Evolutionary conservation across 2,113 vertebrate genomes (phyloP), one percentile per base, ranked within the genome.

Genomic region (Elephantulus edwardii): DNA sequence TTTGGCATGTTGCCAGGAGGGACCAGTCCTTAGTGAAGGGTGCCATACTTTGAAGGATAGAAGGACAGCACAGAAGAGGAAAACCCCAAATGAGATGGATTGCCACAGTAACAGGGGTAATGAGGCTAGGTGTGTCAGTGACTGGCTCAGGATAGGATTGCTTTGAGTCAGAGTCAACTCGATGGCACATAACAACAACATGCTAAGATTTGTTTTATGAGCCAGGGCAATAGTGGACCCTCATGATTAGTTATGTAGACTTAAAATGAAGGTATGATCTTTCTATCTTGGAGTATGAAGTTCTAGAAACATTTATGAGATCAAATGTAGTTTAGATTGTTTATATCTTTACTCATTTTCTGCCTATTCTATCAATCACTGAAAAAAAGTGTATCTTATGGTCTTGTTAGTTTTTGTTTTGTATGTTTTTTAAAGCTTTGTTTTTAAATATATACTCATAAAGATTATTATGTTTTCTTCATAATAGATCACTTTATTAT

Each of bases 351-450:
- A 38, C 58, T 48, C 9, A 72, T 77, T 91, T 93, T 77, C 46
- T 30, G 22, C 66, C 77, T 71, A 19, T 64, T 83, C 35, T 64
- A n/a, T 70, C 78, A 74, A 7, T 80, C 76, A 76, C 22, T 70
- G 10, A 48, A 72, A 76, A 79, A 46, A 44, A 76, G 26, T 74
- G 20, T 71, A 54, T 54, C 30, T 83, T 66, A 46, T 33, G 42
- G 5, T 48, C 88, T 91, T 81, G 30, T 71, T 94, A 56, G 8
- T 30, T 88, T 92, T n/a, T 60, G 56, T 42, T 68, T 89, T 52
- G 33, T 6, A 0, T 42, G 20, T n/a, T 75, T 26, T 48, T 76
- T 58, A 22, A 70, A 84, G 7, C 50, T 48, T 35, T 88, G 6
- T 60, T 58, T 81, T 54, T 70, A 16, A 5, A n/a, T 54, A 9